Evolutionary conservation across 2,888 invertebrate species (phyloP).

Genomic region (Meiosimyza platycephala): DNA sequence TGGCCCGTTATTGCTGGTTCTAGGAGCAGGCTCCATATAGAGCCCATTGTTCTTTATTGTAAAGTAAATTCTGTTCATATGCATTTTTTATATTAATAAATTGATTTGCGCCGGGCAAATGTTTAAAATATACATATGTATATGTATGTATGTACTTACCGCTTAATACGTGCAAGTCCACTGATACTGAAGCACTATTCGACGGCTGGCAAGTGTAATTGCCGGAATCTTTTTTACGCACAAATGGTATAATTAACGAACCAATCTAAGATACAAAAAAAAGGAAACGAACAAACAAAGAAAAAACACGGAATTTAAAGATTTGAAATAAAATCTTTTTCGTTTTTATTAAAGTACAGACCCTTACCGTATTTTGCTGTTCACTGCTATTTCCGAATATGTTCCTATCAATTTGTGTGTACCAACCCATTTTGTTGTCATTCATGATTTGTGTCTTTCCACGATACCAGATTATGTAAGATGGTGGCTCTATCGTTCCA

Average conservation of each 20-base stretch:
- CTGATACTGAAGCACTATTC: constrained; percentile 89
- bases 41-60: no score
- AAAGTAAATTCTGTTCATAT: no score
- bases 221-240: constrained; percentile 68
- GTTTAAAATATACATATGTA: no score
- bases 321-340: neutral
- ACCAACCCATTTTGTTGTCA: constrained; percentile 64
- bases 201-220: constrained; percentile 96
- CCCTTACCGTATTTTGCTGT: constrained; percentile 65
- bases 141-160: constrained; percentile 71
- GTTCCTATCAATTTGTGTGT: constrained; percentile 64
- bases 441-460: constrained; percentile 64
- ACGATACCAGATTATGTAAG: constrained; percentile 95
- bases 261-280: constrained; percentile 61
- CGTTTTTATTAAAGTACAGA: constrained; percentile 10
- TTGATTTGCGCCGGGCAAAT: neutral
- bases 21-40: no score
- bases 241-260: constrained; percentile 66
- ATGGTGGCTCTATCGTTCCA: constrained; percentile 89
- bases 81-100: neutral
- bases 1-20: no score
- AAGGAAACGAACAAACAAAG: constrained; percentile 18
- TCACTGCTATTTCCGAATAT: constrained; percentile 62
- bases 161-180: constrained; percentile 90
- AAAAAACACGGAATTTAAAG: neutral